phyloP scores from a whole-genome alignment of 1,140 invertebrate species.

The Achroia grisella region DNA sequence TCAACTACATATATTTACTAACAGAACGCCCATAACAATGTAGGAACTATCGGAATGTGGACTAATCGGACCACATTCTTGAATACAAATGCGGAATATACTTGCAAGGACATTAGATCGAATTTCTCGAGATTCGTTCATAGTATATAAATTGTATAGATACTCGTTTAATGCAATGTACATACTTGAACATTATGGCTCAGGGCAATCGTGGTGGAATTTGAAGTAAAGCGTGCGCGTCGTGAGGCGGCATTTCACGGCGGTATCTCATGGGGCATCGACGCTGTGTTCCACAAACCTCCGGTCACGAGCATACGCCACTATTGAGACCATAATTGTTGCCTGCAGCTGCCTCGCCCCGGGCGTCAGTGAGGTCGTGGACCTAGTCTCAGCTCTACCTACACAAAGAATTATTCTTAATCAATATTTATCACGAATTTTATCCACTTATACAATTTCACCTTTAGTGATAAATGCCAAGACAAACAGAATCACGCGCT shows the following conservation, averaged over 20 bases:
- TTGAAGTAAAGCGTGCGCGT: slow-evolving; percentile 36
- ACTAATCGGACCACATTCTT: slow-evolving; percentile 63
- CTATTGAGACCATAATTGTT: slow-evolving; percentile 57
- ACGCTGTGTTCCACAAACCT: slow-evolving; percentile 45
- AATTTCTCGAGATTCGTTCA: slow-evolving; percentile 1
- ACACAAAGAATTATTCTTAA: too few species aligned
- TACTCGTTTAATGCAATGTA: neutral
- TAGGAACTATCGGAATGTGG: slow-evolving; percentile 54
- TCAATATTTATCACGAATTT: too few species aligned
- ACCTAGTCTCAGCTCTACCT: slow-evolving; percentile 3
- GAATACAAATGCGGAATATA: slow-evolving; percentile 54
- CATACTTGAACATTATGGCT: slow-evolving; percentile 8
- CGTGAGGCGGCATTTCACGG: slow-evolving; percentile 69
- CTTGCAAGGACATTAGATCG: slow-evolving; percentile 43
- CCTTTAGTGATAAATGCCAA: slow-evolving; percentile 35
- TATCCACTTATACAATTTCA: slow-evolving; percentile 19
- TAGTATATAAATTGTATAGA: neutral
- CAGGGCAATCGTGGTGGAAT: slow-evolving; percentile 52
- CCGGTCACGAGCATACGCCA: slow-evolving; percentile 65
- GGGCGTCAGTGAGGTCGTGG: slow-evolving; percentile 22
- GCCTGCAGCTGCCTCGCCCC: slow-evolving; percentile 42
- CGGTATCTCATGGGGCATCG: slow-evolving; percentile 55
- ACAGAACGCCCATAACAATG: slow-evolving; percentile 45
- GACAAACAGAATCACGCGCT: slow-evolving; percentile 17
- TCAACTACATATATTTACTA: slow-evolving; percentile 53